phyloP scores from a whole-genome alignment of 1,140 invertebrate species.

The Drosophila hydei region DNA sequence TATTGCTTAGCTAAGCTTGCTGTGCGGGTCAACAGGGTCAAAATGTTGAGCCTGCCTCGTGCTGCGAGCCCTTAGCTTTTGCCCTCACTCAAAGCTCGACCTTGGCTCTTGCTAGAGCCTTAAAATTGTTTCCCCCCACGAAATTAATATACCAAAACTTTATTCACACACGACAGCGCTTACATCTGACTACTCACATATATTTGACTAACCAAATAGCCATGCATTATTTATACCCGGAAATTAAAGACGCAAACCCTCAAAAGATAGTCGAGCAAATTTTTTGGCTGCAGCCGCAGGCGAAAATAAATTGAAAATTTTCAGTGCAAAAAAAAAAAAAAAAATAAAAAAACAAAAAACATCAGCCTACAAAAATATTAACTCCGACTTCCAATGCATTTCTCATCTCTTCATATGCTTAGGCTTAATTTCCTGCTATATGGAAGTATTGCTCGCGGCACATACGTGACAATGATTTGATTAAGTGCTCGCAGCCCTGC shows the following conservation, averaged over 20 bases:
- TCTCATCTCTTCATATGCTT: slow-evolving; percentile 58
- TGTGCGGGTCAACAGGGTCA: slow-evolving; percentile 23
- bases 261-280: slow-evolving; percentile 47
- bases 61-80: slow-evolving; percentile 7
- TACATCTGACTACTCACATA: slow-evolving; percentile 43
- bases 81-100: neutral
- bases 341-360: slow-evolving; percentile 4
- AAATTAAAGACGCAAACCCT: slow-evolving; percentile 69
- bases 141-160: slow-evolving; percentile 50
- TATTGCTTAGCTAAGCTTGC: neutral
- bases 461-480: slow-evolving; percentile 80
- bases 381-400: slow-evolving; percentile 53
- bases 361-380: slow-evolving; percentile 26
- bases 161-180: slow-evolving; percentile 62
- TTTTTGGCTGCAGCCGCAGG: slow-evolving; percentile 56
- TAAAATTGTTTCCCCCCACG: slow-evolving; percentile 6
- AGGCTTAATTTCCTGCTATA: slow-evolving; percentile 78
- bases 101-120: neutral
- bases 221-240: slow-evolving; percentile 59
- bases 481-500: slow-evolving; percentile 40
- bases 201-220: slow-evolving; percentile 66
- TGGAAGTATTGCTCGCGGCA: slow-evolving; percentile 51
- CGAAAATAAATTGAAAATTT: slow-evolving; percentile 79
- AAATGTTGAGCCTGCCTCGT: slow-evolving; percentile 6
- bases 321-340: slow-evolving; percentile 59